Conservation (phyloP, 2,113 vertebrate genomes). For the Eulemur macaco region DNA sequence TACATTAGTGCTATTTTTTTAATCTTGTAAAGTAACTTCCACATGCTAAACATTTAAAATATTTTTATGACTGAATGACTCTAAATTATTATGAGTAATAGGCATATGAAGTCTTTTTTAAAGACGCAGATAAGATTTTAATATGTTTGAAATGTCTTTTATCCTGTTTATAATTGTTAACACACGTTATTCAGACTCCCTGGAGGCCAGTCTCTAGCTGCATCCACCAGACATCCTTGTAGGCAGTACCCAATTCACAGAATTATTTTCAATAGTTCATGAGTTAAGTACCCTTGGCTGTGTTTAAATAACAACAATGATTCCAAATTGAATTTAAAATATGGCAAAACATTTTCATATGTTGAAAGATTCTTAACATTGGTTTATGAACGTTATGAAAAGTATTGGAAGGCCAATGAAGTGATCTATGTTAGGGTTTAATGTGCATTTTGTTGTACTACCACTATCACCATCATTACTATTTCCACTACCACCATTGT, state of each 20-base stretch:
- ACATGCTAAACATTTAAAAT: background rate
- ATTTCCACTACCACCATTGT: background rate
- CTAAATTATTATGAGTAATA: background rate
- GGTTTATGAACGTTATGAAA: background rate
- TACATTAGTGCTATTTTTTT: background rate
- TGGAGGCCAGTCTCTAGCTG: background rate
- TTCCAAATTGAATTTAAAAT: slow-evolving; percentile 5
- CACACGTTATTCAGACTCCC: background rate
- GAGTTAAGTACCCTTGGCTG: background rate
- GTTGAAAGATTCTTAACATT: background rate
- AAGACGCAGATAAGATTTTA: background rate
- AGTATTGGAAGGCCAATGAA: background rate
- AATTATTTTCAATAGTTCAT: background rate
- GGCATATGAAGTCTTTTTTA: background rate
- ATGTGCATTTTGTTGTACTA: background rate
- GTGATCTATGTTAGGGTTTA: background rate
- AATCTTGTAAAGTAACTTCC: background rate
- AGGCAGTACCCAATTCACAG: background rate
- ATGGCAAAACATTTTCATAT: background rate
- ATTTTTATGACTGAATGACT: background rate
- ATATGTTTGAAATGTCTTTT: background rate
- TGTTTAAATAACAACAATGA: slow-evolving; percentile 1
- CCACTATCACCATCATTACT: background rate
- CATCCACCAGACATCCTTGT: background rate
- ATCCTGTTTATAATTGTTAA: background rate